Conservation (phyloP, 2,797 vertebrate genomes). For the Sebastes goodei region DNA sequence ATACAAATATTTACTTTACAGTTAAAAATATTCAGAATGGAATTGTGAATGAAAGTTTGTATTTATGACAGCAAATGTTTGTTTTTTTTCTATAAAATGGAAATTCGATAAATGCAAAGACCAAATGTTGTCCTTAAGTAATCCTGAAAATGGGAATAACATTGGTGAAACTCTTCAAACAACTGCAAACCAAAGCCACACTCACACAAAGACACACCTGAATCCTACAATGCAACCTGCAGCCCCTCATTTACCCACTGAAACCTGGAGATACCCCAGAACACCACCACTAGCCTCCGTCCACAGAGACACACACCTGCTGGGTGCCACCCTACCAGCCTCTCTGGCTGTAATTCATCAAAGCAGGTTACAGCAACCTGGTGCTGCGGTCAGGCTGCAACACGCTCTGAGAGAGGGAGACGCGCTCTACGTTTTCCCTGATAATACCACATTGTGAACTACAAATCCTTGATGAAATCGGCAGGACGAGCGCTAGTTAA, state of each 20-base stretch:
- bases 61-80: too few species aligned
- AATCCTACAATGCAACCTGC: background rate
- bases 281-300: too few species aligned
- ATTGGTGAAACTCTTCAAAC: background rate
- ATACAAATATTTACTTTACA: too few species aligned
- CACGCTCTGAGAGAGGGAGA: background rate
- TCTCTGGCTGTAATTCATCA: constrained; percentile 79
- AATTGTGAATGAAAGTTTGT: too few species aligned
- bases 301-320: constrained; percentile 66
- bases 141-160: background rate
- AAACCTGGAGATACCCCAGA: background rate
- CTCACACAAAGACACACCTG: background rate
- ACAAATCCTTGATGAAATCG: too few species aligned
- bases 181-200: background rate
- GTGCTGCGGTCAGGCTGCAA: constrained; percentile 23
- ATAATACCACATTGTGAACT: too few species aligned
- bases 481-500: too few species aligned
- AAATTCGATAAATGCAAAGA: too few species aligned
- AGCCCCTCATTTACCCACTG: background rate
- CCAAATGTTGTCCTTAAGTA: too few species aligned
- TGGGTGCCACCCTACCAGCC: constrained; percentile 46
- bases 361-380: constrained; percentile 79
- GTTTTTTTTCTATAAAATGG: too few species aligned
- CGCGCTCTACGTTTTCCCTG: too few species aligned
- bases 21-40: too few species aligned